Evolutionary conservation across 2,888 invertebrate species (phyloP).

Genomic region (Scrobipalpa costella): DNA sequence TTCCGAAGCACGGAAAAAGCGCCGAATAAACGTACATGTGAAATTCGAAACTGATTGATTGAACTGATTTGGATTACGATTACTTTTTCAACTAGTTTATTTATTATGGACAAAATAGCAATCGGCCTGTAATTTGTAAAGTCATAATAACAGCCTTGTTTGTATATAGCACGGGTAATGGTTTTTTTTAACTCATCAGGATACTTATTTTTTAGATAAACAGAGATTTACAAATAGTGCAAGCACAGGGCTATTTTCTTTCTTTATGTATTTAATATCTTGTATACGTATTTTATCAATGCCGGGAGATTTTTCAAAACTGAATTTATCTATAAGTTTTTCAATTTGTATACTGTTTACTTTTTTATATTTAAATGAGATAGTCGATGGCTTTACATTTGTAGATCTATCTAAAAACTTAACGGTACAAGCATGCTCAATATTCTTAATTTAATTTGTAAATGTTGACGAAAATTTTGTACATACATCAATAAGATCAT

Average conservation of each 20-base stretch:
- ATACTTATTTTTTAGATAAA: conserved; percentile 21
- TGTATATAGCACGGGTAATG: conserved; percentile 30
- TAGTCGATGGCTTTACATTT: neutral
- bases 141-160: conserved; percentile 27
- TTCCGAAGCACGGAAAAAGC: too few relatives aligned
- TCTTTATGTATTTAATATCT: conserved; percentile 28
- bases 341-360: neutral
- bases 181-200: conserved; percentile 28
- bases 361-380: conserved; percentile 6
- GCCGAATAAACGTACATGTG: too few relatives aligned
- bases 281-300: conserved; percentile 22
- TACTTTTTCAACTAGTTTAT: conserved; percentile 20
- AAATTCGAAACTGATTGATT: too few relatives aligned
- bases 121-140: conserved; percentile 32
- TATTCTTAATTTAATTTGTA: conserved; percentile 25
- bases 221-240: conserved; percentile 29
- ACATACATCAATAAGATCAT: neutral
- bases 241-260: conserved; percentile 26
- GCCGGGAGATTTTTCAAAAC: conserved; percentile 20
- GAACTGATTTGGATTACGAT: neutral
- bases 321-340: conserved; percentile 23
- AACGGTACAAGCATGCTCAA: conserved; percentile 21
- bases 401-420: conserved; percentile 10
- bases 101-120: conserved; percentile 24
- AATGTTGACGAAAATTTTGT: conserved; percentile 25